Evolutionary conservation across 2,797 vertebrate species (phyloP).

Genomic region (Mycteria americana): DNA sequence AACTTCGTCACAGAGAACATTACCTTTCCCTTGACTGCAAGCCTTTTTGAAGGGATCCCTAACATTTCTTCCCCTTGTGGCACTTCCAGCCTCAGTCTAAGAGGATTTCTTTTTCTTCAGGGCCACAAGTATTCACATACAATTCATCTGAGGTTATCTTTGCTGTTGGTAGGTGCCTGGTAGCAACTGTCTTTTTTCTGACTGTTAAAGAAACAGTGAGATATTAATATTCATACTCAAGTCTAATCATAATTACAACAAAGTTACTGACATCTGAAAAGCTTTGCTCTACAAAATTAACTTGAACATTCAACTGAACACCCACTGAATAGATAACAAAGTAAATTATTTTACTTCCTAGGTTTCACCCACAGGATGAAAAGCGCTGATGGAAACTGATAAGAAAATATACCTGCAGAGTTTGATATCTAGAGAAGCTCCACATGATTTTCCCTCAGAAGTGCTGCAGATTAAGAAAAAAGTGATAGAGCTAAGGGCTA

Average conservation of each 20-base stretch:
- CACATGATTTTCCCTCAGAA: neutral
- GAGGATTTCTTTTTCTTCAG: neutral
- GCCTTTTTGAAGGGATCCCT: neutral
- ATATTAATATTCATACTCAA: neutral
- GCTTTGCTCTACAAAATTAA: neutral
- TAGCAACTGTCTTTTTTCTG: neutral
- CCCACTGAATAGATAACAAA: neutral
- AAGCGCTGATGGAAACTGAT: neutral
- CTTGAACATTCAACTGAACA: neutral
- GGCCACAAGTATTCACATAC: neutral
- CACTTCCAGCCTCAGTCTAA: neutral
- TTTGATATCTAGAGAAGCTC: neutral
- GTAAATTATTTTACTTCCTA: neutral
- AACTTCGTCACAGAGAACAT: neutral
- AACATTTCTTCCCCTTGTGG: neutral
- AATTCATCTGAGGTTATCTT: neutral
- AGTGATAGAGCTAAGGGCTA: neutral
- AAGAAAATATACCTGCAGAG: neutral
- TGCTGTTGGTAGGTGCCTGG: neutral
- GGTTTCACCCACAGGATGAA: neutral
- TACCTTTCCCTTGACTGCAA: neutral
- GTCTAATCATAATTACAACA: neutral
- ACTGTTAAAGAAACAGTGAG: neutral
- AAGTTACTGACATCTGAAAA: neutral
- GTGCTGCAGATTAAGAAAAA: neutral